A percentile compares a stretch with the other conserved stretches of the same genome.
These are phyloP conservation scores for Psephotus haematonotus DNA, from an alignment of 2,113 vertebrate genomes.

Conservation along the genomic window DNA sequence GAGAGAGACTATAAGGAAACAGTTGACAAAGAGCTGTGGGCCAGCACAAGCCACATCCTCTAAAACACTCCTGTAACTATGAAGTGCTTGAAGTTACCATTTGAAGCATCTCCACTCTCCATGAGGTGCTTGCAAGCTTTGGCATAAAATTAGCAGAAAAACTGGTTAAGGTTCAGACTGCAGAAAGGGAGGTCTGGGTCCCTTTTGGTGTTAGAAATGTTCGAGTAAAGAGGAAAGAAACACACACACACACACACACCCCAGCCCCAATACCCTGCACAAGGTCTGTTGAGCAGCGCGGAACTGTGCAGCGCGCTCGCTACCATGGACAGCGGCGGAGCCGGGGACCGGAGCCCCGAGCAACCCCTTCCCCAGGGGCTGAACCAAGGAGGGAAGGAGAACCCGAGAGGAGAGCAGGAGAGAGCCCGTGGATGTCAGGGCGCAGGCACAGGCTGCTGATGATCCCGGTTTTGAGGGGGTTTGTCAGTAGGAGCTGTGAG, in stretches of 20 bases:
- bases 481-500: neutral
- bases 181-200: neutral
- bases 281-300: neutral
- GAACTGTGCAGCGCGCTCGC: neutral
- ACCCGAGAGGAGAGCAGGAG: neutral
- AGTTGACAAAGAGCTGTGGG: neutral
- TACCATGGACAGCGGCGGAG: conserved; percentile 51
- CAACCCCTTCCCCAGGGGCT: neutral
- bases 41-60: neutral
- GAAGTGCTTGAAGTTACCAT: fast-evolving
- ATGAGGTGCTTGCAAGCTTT: neutral
- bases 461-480: neutral
- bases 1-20: neutral
- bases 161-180: neutral
- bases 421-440: neutral
- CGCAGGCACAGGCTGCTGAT: neutral
- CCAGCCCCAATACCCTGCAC: neutral
- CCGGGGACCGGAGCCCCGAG: fast-evolving
- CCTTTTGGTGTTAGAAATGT: neutral
- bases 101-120: neutral
- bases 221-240: neutral
- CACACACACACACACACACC: no score
- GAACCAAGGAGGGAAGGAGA: neutral
- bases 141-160: neutral
- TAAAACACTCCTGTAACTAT: neutral